phyloP scores from a whole-genome alignment of 1,140 invertebrate species.

The Pemphigus obesinymphae region DNA sequence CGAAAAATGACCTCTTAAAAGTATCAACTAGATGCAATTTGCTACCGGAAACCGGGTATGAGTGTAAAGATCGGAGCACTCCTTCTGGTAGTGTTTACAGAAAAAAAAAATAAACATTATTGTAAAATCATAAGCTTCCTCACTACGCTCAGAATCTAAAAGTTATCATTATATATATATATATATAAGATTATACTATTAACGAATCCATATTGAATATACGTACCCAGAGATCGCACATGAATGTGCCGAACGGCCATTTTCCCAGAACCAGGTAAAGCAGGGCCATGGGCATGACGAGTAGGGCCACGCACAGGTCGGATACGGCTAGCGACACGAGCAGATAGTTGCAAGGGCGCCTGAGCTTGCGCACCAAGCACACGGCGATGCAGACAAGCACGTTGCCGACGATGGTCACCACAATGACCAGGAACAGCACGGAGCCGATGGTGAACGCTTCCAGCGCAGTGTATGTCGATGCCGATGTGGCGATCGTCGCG shows the following conservation, averaged over 20 bases:
- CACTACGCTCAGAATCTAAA: no score
- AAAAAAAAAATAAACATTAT: no score
- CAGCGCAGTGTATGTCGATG: conserved; percentile 51
- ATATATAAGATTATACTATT: no score
- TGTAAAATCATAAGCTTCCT: no score
- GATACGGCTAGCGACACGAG: conserved; percentile 87
- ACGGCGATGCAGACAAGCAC: conserved; percentile 84
- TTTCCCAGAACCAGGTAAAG: conserved; percentile 73
- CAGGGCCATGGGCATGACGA: conserved; percentile 82
- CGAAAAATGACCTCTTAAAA: no score
- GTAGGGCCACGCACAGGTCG: conserved; percentile 74
- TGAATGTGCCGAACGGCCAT: conserved; percentile 76
- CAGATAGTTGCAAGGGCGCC: conserved; percentile 77
- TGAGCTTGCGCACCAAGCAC: conserved; percentile 77
- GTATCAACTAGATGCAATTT: no score
- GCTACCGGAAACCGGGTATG: no score
- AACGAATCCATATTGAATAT: no score
- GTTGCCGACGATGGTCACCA: conserved; percentile 81
- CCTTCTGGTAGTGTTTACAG: no score
- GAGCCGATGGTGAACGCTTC: conserved; percentile 66
- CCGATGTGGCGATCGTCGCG: background rate
- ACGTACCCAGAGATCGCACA: conserved; percentile 75
- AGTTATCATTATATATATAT: no score
- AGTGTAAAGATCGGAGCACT: no score
- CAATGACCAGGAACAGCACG: conserved; percentile 68